Evolutionary conservation across 2,113 vertebrate species (phyloP).

Genomic region (Rhombomys opimus): DNA sequence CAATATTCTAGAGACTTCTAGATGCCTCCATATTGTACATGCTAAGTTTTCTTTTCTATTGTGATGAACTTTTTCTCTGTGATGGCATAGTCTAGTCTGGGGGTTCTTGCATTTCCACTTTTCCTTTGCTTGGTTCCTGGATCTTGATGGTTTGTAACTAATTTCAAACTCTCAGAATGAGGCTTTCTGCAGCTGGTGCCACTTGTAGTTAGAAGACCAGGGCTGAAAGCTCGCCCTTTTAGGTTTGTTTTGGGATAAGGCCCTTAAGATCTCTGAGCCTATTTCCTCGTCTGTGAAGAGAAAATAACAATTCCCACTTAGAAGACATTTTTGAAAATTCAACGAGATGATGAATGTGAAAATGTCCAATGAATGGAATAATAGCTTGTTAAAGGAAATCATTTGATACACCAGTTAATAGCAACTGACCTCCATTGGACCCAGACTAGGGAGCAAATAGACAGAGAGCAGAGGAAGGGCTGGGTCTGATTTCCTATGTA

Average conservation of each 20-base stretch:
- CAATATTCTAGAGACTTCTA: background rate
- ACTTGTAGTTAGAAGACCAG: background rate
- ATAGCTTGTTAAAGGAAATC: constrained; percentile 38
- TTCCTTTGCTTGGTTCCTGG: constrained; percentile 4
- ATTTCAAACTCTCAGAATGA: constrained; percentile 34
- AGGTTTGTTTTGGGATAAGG: background rate
- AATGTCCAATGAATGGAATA: background rate
- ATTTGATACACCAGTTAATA: constrained; percentile 1
- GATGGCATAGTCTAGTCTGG: background rate
- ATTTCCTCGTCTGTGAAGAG: background rate
- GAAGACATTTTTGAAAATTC: constrained; percentile 40
- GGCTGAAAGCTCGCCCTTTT: background rate
- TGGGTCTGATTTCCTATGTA: constrained; percentile 55
- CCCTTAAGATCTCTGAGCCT: constrained; percentile 35
- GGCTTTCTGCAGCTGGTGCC: background rate
- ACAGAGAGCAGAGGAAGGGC: constrained; percentile 4
- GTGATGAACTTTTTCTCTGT: constrained; percentile 1
- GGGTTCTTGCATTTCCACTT: background rate
- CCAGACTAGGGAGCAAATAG: constrained; percentile 50
- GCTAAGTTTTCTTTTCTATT: constrained; percentile 26
- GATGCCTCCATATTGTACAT: background rate
- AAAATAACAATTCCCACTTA: constrained; percentile 47
- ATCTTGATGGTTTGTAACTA: constrained; percentile 50
- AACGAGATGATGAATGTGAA: background rate
- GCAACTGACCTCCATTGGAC: constrained; percentile 41